Evolutionary conservation across 2,113 vertebrate genomes (phyloP), one percentile per base, ranked within the genome.

Genomic region (Neodon shergylaensis): DNA sequence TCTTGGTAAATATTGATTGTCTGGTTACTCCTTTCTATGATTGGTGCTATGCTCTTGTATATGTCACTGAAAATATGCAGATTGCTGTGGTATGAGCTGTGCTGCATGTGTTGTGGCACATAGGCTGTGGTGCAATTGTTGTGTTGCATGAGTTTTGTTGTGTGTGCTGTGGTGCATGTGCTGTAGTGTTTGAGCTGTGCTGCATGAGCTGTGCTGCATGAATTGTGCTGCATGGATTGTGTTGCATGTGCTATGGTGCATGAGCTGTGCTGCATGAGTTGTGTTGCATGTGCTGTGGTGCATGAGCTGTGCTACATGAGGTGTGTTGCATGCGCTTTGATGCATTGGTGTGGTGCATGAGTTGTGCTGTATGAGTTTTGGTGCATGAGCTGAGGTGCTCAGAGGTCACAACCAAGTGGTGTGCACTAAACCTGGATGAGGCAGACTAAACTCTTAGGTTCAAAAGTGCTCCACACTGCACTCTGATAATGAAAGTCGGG

Each of bases 291-390:
- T 3, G 26, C 3, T 11, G 10, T 33, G 65, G 11, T 65, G 63
- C 24, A 66, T 66, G 63, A 28, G 26, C 3, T 11, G 8, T 65
- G 22, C 9, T 66, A 26, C 9, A 66, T 31, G 26, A 1, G 10
- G n/a, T 77, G 14, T 58, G 49, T 4, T 52, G 19, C 17, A 54
- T 22, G 49, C 0, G 26, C 3, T 11, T 3, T 66, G 65, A 0
- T 33, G 66, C 31, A 14, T 36, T 1, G 66, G 5, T 33, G 13
- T 33, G 65, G 11, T 65, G 63, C 24, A 66, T 66, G 63, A 28
- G 26, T 1, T 11, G 8, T 65, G 22, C 9, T 66, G 65, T 3
- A 66, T 31, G 26, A 1, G 10, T 1, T 65, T 9, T 65, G 61
- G 6, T 26, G 22, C 61, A 63, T 63, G 61, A 7, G 11, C 49